A percentile compares a stretch with the other conserved stretches of the same genome.
These are phyloP conservation scores for Drosophila equinoxialis DNA, from an alignment of 1,140 invertebrate species.

Conservation along the genomic window DNA sequence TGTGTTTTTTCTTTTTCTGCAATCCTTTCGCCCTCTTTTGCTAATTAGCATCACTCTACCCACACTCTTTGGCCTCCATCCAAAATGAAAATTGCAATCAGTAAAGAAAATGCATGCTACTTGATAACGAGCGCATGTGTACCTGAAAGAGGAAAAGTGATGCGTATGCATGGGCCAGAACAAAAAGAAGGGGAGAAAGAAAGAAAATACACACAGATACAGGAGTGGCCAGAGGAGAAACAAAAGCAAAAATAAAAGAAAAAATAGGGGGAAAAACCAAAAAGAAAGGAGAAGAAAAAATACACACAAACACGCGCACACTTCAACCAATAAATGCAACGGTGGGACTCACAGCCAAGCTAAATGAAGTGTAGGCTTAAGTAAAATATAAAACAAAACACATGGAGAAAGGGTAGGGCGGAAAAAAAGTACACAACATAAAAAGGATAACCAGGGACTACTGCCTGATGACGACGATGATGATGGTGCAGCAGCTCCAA, in stretches of 20 bases:
- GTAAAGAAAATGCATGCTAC: constrained; percentile 74
- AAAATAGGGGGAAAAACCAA: constrained; percentile 29
- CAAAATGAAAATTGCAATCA: constrained; percentile 59
- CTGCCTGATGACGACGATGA: constrained; percentile 51
- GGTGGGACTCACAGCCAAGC: constrained; percentile 45
- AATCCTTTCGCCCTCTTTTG: constrained; percentile 43
- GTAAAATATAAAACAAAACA: constrained; percentile 62
- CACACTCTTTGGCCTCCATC: background rate
- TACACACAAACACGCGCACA: constrained; percentile 23
- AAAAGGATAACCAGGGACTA: constrained; percentile 69
- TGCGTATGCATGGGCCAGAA: constrained; percentile 19
- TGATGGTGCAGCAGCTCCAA: constrained; percentile 13
- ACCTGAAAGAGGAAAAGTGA: constrained; percentile 23
- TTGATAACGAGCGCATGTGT: constrained; percentile 55
- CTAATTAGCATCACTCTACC: constrained; percentile 65
- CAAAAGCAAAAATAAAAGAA: constrained; percentile 19
- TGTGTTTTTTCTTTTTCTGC: constrained; percentile 20
- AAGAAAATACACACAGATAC: too few relatives aligned
- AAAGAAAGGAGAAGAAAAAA: constrained; percentile 48
- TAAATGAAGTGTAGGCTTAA: constrained; percentile 77
- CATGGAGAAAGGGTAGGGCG: constrained; percentile 14
- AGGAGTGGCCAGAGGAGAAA: background rate
- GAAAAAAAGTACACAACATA: constrained; percentile 57
- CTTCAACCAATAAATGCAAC: constrained; percentile 73
- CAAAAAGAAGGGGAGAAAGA: too few relatives aligned